phyloP scores from a whole-genome alignment of 2,888 invertebrate genomes.

The Leptinotarsa juncta region DNA sequence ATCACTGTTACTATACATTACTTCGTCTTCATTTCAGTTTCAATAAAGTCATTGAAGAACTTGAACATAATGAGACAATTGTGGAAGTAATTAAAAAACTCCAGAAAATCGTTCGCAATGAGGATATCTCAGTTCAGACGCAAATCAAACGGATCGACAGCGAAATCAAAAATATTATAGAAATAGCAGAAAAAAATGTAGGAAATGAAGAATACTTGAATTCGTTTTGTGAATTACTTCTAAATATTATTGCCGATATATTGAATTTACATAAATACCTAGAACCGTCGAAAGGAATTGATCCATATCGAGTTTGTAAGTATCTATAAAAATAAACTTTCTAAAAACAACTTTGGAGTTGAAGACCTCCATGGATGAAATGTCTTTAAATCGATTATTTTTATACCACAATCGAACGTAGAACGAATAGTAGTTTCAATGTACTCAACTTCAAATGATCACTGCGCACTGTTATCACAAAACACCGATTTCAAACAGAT shows the following conservation, averaged over 20 bases:
- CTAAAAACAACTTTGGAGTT: too few species aligned
- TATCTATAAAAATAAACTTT: not conserved
- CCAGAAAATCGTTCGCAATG: constrained; percentile 43
- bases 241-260: constrained; percentile 35
- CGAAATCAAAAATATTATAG: constrained; percentile 36
- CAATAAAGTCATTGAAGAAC: constrained; percentile 41
- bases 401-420: too few species aligned
- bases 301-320: not conserved
- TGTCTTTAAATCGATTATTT: too few species aligned
- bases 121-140: constrained; percentile 45
- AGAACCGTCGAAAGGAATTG: constrained; percentile 28
- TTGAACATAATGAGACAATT: constrained; percentile 47
- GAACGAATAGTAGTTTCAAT: too few species aligned
- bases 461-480: too few species aligned
- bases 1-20: too few species aligned
- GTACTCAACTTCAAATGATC: too few species aligned
- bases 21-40: constrained; percentile 29
- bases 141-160: constrained; percentile 39
- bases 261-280: constrained; percentile 33
- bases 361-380: too few species aligned
- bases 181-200: constrained; percentile 36
- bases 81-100: constrained; percentile 45
- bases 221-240: constrained; percentile 37
- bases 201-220: constrained; percentile 47
- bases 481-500: too few species aligned